These are phyloP conservation scores for Pitta sordida DNA, from an alignment of 2,113 vertebrate species.

Conservation along the genomic window DNA sequence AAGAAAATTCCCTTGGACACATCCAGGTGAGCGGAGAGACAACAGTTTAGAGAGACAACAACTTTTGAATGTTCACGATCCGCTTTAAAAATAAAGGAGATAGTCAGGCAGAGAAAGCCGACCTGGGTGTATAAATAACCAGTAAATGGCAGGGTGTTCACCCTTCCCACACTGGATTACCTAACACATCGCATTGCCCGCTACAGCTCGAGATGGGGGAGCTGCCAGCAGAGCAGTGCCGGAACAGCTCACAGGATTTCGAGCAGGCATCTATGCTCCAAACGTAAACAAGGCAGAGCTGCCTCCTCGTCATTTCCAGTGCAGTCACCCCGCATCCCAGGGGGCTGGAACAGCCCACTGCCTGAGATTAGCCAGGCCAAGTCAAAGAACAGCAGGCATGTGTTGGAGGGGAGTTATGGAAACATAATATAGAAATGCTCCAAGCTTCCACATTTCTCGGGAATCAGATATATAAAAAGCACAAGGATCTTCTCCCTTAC, in stretches of 20 bases:
- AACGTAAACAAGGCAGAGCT: not conserved
- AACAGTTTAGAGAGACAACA: not conserved
- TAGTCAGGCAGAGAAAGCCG: constrained; percentile 7
- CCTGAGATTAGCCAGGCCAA: not conserved
- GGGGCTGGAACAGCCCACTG: not conserved
- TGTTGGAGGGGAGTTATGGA: not conserved
- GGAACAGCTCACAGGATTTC: not conserved
- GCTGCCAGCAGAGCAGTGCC: constrained; percentile 17
- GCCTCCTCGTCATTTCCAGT: accelerated
- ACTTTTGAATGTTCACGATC: not conserved
- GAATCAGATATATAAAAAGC: not conserved
- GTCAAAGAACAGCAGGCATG: not conserved
- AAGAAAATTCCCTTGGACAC: not conserved
- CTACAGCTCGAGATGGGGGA: not conserved
- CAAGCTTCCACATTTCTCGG: constrained; percentile 8
- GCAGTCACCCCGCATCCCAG: not conserved
- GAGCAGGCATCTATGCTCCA: not conserved
- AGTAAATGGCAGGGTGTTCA: constrained; percentile 39
- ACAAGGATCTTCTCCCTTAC: not conserved
- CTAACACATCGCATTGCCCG: not conserved
- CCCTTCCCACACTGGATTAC: constrained; percentile 36
- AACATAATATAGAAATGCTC: constrained; percentile 6
- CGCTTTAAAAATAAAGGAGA: not conserved
- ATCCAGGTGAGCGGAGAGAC: not conserved
- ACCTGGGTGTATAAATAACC: constrained; percentile 29